Evolutionary conservation across 2,113 vertebrate species (phyloP), one percentile per base, ranked within the genome.

Genomic region (Callipepla californica): DNA sequence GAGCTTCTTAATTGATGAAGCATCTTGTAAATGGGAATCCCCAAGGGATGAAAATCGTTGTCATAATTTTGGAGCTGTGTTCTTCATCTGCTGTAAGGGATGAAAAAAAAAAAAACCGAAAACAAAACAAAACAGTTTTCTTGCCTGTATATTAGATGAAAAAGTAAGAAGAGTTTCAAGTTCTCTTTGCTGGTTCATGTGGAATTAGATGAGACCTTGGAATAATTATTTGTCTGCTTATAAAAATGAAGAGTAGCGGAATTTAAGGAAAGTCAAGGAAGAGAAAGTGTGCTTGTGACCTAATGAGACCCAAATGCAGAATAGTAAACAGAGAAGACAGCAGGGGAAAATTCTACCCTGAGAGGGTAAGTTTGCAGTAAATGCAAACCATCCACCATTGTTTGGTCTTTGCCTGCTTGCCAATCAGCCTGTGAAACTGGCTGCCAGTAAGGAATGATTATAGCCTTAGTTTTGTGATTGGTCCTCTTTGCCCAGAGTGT

Each of bases 371-470:
- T 74, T 87, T 85, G 57, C 55, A 62, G 36, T 86, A 90, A 93
- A 94, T 88, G 92, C 69, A 93, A 95, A 90, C 66, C 94, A 93
- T 95, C 91, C 84, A 74, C 50, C 48, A 32, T 55, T 91, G 91
- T 89, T 92, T 93, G 89, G 70, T 68, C 83, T 84, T 94, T 94
- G 72, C 85, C 76, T 85, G 73, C 88, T 80, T 89, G 95, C 92
- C 93, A 92, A 59, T 70, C 87, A 95, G 78, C 67, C 89, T 74
- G 50, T 67, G 57, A 93, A 94, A 44, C 80, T 36, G 88, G 40
- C 91, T 96, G 80, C 67, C 85, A 82, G 70, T 82, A 51, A 95
- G 85, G 80, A 96, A 93, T 96, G 96, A 97, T 97, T 97, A 96
- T 89, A 96, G 95, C 92, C 91, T 96, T 95, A 94, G 67, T 87